These are phyloP conservation scores for Acanthurus tractus DNA, from an alignment of 2,797 vertebrate species.

Conservation along the genomic window DNA sequence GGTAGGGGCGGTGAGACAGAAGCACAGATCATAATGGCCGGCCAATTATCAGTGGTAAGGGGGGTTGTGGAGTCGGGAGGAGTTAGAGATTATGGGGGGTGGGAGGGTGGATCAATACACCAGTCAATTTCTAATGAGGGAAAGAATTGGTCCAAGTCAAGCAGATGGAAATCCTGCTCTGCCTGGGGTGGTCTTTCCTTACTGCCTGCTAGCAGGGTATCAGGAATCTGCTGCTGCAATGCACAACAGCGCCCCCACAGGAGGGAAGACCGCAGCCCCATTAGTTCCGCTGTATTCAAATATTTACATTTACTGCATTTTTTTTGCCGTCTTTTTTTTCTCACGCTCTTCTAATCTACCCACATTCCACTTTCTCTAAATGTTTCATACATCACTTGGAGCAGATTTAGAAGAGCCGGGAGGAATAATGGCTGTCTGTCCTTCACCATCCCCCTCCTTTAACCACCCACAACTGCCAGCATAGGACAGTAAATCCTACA, in stretches of 20 bases:
- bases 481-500: constrained; percentile 81
- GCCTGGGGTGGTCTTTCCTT: constrained; percentile 69
- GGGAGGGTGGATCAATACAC: constrained; percentile 85
- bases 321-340: constrained; percentile 36
- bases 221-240: constrained; percentile 1
- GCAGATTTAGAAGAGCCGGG: constrained; percentile 66
- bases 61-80: constrained; percentile 56
- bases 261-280: constrained; percentile 15
- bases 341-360: constrained; percentile 42
- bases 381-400: constrained; percentile 68
- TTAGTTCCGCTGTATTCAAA: constrained; percentile 4
- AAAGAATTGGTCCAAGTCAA: constrained; percentile 84
- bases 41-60: constrained; percentile 81
- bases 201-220: constrained; percentile 48
- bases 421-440: constrained; percentile 77
- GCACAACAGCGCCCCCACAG: constrained; percentile 57
- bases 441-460: constrained; percentile 70
- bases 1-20: constrained; percentile 42
- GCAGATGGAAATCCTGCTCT: constrained; percentile 81
- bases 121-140: constrained; percentile 84
- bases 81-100: constrained; percentile 74
- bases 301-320: constrained; percentile 50
- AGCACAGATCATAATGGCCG: constrained; percentile 77
- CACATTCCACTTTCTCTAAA: constrained; percentile 70
- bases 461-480: constrained; percentile 82